Evolutionary conservation across 2,113 vertebrate genomes (phyloP), one percentile per base, ranked within the genome.

Genomic region (Nesogale talazaci): DNA sequence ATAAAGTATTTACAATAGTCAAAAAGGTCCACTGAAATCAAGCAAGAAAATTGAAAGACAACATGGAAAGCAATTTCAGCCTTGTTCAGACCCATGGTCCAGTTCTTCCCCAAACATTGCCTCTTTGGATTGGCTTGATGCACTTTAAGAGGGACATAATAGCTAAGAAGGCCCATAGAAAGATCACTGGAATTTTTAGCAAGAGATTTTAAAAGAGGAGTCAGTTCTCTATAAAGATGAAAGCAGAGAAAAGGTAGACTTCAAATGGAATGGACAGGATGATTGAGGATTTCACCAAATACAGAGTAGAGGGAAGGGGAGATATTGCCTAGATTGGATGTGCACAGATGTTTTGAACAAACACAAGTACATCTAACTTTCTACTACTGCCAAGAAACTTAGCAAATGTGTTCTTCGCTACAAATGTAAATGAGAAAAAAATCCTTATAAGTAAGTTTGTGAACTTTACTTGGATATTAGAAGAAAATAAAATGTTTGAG

Each of bases 1-100:
- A 92, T 91, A 79, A 93, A 92, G 17, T 59, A 40, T 90, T 94
- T 88, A 70, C 63, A 91, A 67, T 93, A 36, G 25, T 93, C 27
- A 93, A 90, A 86, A 92, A 80, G 40, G 52, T 61, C 63, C 87
- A 84, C 0, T 15, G 89, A 90, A 92, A 83, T 70, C 69, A 77
- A 89, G 38, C 78, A 93, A 46, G 27, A 15, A 92, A 88, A 84
- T 74, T 80, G 89, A 70, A 91, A 94, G 86, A 52, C 29, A 85
- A 61, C 31, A 42, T 42, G 34, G 79, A 69, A 84, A 83, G 7
- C 38, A 80, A 34, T 75, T 25, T 78, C 9, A 1, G 56, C 84
- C 34, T 9, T 83, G 23, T 90, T 95, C 65, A 94, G 27, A 63
- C 22, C 25, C 0, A 1, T 42, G 36, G 40, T 57, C 79, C 20